Percentiles rank a stretch among this genome's conserved stretches.
These are phyloP conservation scores for Rhagoletis zephyria DNA, from an alignment of 1,140 invertebrate genomes.

Conservation along the genomic window DNA sequence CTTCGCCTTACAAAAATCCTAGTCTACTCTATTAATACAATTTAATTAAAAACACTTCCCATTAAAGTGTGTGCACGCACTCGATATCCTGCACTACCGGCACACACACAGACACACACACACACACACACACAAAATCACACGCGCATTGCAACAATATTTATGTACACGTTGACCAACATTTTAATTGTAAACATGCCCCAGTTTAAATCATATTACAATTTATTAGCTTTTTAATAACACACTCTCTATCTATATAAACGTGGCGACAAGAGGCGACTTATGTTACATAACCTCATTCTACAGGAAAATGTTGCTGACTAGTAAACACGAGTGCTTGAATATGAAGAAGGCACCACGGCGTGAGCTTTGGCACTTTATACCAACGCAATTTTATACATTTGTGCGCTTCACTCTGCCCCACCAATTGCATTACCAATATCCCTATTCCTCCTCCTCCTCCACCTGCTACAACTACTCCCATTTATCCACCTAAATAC, in stretches of 20 bases:
- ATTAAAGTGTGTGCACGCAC: too few species aligned
- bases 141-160: neutral
- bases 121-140: neutral
- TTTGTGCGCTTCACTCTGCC: neutral
- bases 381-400: neutral
- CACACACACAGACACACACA: neutral
- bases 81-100: neutral
- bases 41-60: too few species aligned
- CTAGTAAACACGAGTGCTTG: neutral
- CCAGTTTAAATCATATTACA: slow-evolving; percentile 17
- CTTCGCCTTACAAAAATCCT: too few species aligned
- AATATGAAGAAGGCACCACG: neutral
- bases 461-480: neutral
- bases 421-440: neutral
- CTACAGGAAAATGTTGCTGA: neutral
- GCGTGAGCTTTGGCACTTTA: neutral
- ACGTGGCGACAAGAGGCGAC: neutral
- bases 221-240: slow-evolving; percentile 42
- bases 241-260: neutral
- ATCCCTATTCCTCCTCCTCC: neutral
- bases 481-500: neutral
- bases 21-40: too few species aligned
- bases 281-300: neutral
- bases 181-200: slow-evolving; percentile 8
- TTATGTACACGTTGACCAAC: neutral